phyloP scores from a whole-genome alignment of 30 jellyfish, hydroid and myxozoan species.

The Hydractinia echinata region DNA sequence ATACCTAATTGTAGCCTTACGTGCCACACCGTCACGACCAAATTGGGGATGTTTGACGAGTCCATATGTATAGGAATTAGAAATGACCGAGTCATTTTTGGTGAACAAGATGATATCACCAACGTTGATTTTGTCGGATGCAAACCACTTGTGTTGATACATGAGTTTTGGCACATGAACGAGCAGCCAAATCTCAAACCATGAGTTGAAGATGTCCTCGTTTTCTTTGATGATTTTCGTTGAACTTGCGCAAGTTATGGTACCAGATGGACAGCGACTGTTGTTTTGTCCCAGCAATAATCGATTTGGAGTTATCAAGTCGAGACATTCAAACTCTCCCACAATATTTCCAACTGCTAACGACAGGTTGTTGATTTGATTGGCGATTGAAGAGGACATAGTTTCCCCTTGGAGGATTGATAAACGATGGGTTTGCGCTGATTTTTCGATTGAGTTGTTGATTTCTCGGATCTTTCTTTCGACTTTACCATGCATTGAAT shows the following conservation, averaged over 20 bases:
- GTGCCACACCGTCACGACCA: not conserved
- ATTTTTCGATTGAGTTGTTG: slow-evolving; percentile 16
- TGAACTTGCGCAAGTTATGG: not conserved
- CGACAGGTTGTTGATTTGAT: not conserved
- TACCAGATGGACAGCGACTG: not conserved
- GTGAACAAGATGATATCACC: slow-evolving; percentile 1
- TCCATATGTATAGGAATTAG: not conserved
- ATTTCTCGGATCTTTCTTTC: slow-evolving; percentile 27
- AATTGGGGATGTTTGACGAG: not conserved
- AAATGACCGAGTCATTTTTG: not conserved
- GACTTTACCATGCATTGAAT: not conserved
- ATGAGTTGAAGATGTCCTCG: not conserved
- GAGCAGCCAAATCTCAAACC: not conserved
- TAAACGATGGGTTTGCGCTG: slow-evolving; percentile 4
- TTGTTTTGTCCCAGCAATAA: not conserved
- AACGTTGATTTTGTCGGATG: not conserved
- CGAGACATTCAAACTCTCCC: not conserved
- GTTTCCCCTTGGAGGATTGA: slow-evolving; percentile 24
- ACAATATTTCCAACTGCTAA: not conserved
- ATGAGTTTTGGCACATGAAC: not conserved
- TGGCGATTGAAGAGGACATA: not conserved
- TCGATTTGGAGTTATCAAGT: not conserved
- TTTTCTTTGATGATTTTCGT: not conserved
- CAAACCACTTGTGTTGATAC: not conserved
- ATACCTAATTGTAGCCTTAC: not conserved